A percentile compares a stretch with the other conserved stretches of the same genome.
These are phyloP conservation scores for Engystomops pustulosus DNA, from an alignment of 2,113 vertebrate species.

Conservation along the genomic window DNA sequence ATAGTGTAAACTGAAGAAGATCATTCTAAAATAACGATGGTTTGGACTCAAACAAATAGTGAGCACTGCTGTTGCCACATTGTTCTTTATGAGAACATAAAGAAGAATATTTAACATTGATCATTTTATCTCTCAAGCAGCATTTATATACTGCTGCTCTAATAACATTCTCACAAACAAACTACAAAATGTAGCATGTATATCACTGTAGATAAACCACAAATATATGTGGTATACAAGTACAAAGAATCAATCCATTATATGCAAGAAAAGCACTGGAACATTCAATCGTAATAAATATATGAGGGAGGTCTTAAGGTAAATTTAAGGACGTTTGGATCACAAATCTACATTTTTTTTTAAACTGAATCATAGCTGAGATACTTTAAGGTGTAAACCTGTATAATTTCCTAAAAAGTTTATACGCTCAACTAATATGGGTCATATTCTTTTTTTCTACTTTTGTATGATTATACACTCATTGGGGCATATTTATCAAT, in stretches of 20 bases:
- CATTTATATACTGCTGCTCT: not conserved
- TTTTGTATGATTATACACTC: too few species aligned
- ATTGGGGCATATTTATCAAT: too few species aligned
- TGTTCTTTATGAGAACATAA: constrained; percentile 29
- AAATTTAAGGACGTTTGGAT: too few species aligned
- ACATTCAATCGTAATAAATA: too few species aligned
- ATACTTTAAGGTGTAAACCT: too few species aligned
- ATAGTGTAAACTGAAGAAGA: constrained; percentile 22
- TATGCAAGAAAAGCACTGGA: not conserved
- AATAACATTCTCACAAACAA: not conserved
- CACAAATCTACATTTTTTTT: too few species aligned
- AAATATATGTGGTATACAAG: not conserved
- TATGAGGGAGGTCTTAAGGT: too few species aligned
- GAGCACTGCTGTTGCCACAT: constrained; percentile 6
- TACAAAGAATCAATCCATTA: not conserved
- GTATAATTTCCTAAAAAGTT: too few species aligned
- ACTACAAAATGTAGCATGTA: not conserved
- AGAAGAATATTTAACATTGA: constrained; percentile 29
- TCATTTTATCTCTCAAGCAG: not conserved
- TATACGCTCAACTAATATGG: too few species aligned
- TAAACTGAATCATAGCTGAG: too few species aligned
- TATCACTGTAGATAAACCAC: not conserved
- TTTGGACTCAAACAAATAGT: not conserved
- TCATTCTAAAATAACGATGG: constrained; percentile 28
- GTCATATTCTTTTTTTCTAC: too few species aligned